These are phyloP conservation scores for Girardinichthys multiradiatus DNA, from an alignment of 2,113 vertebrate genomes.

Conservation along the genomic window DNA sequence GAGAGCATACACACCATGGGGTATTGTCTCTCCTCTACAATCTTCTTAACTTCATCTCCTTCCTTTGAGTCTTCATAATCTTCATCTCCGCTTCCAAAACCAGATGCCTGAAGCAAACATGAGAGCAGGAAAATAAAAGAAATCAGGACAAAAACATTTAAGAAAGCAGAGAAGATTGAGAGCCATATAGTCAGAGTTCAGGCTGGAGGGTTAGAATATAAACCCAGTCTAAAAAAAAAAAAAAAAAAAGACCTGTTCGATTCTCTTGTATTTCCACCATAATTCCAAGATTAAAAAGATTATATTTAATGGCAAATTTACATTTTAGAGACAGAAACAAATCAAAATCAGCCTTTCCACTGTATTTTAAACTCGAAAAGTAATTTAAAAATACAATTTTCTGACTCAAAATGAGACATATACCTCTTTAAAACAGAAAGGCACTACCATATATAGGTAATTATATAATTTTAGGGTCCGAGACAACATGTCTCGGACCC, in stretches of 20 bases:
- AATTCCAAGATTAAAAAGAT: not conserved
- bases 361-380: not conserved
- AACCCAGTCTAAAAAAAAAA: not conserved
- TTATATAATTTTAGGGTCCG: too few relatives aligned
- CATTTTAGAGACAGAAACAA: not conserved
- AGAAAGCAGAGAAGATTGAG: not conserved
- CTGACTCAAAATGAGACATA: not conserved
- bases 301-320: not conserved
- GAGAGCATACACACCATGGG: constrained; percentile 57
- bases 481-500: too few relatives aligned
- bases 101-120: constrained; percentile 83
- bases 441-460: not conserved
- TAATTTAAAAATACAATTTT: not conserved
- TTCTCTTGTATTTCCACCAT: not conserved
- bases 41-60: constrained; percentile 77
- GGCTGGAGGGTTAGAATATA: not conserved
- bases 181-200: not conserved
- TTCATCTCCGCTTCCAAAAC: constrained; percentile 85
- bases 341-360: not conserved
- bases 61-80: constrained; percentile 77
- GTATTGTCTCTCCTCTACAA: constrained; percentile 74
- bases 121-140: not conserved
- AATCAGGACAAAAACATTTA: constrained; percentile 15
- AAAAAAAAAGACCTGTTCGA: not conserved
- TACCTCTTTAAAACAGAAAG: not conserved